Conservation (phyloP, 2,797 vertebrate genomes). For the Phataginus tricuspis region DNA sequence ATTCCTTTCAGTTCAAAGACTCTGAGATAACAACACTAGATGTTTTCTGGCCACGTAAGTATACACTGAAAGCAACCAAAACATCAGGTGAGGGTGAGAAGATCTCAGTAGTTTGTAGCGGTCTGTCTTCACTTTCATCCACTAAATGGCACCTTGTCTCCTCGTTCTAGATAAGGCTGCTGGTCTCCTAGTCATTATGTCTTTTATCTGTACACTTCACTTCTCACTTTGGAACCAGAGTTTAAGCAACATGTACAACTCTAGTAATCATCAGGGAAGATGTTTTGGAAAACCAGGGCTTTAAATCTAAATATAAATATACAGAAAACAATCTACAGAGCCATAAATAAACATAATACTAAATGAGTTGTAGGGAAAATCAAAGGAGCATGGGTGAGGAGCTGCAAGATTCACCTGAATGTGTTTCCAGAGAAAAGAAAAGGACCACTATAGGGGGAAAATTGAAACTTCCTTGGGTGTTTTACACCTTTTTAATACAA, state of each 20-base stretch:
- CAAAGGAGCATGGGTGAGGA: not conserved
- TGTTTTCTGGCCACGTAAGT: not conserved
- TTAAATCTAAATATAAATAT: not conserved
- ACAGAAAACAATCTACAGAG: not conserved
- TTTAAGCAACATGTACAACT: not conserved
- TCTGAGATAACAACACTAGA: not conserved
- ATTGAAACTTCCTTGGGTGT: not conserved
- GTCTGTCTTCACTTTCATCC: not conserved
- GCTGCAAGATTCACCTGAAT: not conserved
- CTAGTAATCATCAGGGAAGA: not conserved
- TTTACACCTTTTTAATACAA: not conserved
- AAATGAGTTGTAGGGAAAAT: not conserved
- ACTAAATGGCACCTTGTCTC: not conserved
- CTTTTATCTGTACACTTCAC: not conserved
- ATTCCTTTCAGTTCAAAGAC: not conserved
- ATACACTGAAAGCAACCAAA: not conserved
- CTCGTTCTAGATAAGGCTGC: not conserved
- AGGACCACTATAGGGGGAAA: not conserved
- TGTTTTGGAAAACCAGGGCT: not conserved
- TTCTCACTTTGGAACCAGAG: slow-evolving; percentile 5
- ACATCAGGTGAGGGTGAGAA: not conserved
- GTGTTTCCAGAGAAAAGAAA: not conserved
- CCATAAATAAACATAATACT: not conserved
- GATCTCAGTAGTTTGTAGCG: not conserved
- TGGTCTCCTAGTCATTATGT: not conserved